Percentiles rank a stretch among this genome's conserved stretches.
These are phyloP conservation scores for Prunella fulvescens DNA, from an alignment of 2,113 vertebrate species.

Conservation along the genomic window DNA sequence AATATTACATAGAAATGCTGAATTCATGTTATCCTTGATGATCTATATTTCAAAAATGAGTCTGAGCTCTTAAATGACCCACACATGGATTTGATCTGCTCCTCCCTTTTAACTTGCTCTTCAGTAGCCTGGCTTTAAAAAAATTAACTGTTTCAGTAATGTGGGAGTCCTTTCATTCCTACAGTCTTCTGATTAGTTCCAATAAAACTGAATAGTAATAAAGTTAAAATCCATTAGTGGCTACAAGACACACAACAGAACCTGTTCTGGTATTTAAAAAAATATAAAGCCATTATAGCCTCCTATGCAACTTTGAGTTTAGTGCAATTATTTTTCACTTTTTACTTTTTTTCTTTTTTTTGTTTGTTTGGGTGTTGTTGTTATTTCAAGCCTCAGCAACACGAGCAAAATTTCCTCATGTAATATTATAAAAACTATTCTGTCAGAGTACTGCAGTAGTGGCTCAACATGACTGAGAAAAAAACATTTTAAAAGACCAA, in stretches of 20 bases:
- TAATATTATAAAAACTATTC: neutral
- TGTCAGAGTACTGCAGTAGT: neutral
- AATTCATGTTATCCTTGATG: slow-evolving; percentile 68
- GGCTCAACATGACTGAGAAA: neutral
- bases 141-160: slow-evolving; percentile 72
- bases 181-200: slow-evolving; percentile 51
- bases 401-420: accelerated
- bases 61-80: slow-evolving; percentile 70
- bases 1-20: slow-evolving; percentile 75
- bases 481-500: neutral
- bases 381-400: neutral
- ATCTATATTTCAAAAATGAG: slow-evolving; percentile 78
- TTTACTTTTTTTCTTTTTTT: neutral
- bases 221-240: slow-evolving; percentile 66
- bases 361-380: neutral
- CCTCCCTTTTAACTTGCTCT: slow-evolving; percentile 64
- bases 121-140: slow-evolving; percentile 66
- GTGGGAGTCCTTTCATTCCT: slow-evolving; percentile 54
- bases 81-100: slow-evolving; percentile 64
- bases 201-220: slow-evolving; percentile 67
- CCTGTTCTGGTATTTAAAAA: neutral
- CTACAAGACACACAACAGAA: slow-evolving; percentile 57
- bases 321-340: neutral
- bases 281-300: neutral
- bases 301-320: neutral